Evolutionary conservation across 2,888 invertebrate species (phyloP).

Genomic region (Abscondita cerata): DNA sequence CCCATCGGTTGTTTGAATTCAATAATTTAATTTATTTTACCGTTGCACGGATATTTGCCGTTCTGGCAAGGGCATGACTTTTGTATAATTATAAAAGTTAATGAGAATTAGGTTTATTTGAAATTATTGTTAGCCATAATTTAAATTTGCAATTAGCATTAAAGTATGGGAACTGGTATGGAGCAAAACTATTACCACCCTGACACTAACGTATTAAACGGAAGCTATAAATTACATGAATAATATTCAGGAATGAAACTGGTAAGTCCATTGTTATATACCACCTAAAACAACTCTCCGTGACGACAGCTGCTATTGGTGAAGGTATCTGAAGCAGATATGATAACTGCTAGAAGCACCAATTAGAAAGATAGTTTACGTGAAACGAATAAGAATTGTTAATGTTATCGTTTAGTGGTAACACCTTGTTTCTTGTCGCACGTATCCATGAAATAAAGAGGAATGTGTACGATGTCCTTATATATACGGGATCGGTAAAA

Average conservation of each 20-base stretch:
- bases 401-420: constrained; percentile 6
- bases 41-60: too few relatives aligned
- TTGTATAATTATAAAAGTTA: too few relatives aligned
- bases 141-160: constrained; percentile 15
- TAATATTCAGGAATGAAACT: constrained; percentile 17
- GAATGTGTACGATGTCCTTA: too few relatives aligned
- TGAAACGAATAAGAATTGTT: constrained; percentile 19
- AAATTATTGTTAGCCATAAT: background rate
- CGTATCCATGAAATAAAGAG: background rate
- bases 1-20: too few relatives aligned
- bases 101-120: too few relatives aligned
- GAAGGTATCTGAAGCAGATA: constrained; percentile 25
- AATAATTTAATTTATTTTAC: too few relatives aligned
- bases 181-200: constrained; percentile 4
- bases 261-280: constrained; percentile 14
- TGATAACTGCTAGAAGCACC: constrained; percentile 20
- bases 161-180: background rate
- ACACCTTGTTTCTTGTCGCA: constrained; percentile 4
- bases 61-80: too few relatives aligned
- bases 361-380: constrained; percentile 15
- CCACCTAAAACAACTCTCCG: constrained; percentile 17
- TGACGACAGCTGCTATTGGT: constrained; percentile 24
- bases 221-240: constrained; percentile 25
- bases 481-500: background rate
- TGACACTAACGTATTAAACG: constrained; percentile 16